Percentiles rank a stretch among this genome's conserved stretches.
These are phyloP conservation scores for Ophiothrix spiculata DNA, from an alignment of 35 echinoderm and acorn worm species.

Conservation along the genomic window DNA sequence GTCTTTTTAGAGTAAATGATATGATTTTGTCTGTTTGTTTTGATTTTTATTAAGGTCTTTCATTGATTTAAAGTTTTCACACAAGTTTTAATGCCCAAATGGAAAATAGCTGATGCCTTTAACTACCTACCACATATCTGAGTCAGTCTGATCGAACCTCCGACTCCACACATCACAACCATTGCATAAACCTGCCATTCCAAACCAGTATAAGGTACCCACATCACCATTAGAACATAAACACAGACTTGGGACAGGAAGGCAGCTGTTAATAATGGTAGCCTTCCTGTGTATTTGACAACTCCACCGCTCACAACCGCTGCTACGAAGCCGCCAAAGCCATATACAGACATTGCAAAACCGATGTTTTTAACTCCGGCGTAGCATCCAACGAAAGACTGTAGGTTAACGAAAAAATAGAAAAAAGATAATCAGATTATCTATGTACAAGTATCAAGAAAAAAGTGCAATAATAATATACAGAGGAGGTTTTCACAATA, in stretches of 20 bases:
- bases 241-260: not conserved
- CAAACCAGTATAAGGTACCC: not conserved
- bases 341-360: not conserved
- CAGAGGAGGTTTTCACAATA: no score
- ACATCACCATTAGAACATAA: not conserved
- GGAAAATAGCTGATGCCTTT: no score
- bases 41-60: no score
- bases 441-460: no score
- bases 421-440: no score
- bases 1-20: no score
- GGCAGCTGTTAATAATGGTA: not conserved
- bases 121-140: not conserved
- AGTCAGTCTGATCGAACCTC: not conserved
- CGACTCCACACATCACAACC: not conserved
- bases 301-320: not conserved
- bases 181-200: not conserved
- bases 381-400: not conserved
- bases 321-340: not conserved
- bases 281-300: not conserved
- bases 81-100: no score
- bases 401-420: no score
- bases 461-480: no score
- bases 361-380: not conserved
- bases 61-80: no score
- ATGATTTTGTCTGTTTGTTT: no score